These are phyloP conservation scores for Antrozous pallidus DNA, from an alignment of 2,797 vertebrate species.

Conservation along the genomic window DNA sequence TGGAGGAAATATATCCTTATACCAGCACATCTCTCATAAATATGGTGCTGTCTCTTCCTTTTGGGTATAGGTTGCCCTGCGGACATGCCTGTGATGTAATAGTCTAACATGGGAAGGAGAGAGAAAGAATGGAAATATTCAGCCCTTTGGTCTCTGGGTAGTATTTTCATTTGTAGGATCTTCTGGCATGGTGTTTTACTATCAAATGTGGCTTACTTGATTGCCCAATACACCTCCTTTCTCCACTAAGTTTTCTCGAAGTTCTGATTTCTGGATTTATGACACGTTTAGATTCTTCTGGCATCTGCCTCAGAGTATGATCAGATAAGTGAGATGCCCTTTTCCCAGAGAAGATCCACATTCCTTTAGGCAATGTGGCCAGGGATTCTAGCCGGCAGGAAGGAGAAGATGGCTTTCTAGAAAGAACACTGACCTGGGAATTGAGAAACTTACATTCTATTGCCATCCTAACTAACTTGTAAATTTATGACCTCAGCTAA, in stretches of 20 bases:
- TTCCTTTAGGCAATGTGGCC: neutral
- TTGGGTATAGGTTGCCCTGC: constrained; percentile 49
- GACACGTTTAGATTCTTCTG: neutral
- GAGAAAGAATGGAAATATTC: constrained; percentile 30
- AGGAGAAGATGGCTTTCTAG: constrained; percentile 7
- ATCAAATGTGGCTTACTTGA: neutral
- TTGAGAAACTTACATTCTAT: neutral
- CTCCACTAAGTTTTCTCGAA: neutral
- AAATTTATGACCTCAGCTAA: neutral
- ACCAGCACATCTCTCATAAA: neutral
- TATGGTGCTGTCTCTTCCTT: neutral
- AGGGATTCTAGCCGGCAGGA: neutral
- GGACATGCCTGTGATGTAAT: constrained; percentile 40
- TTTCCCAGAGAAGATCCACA: constrained; percentile 17
- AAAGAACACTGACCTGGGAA: neutral
- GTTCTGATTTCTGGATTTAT: neutral
- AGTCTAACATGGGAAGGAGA: constrained; percentile 34
- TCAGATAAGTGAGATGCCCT: neutral
- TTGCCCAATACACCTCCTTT: neutral
- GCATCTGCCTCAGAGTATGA: neutral
- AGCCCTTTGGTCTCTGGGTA: constrained; percentile 2
- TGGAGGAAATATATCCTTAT: constrained; percentile 2
- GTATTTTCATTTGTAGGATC: constrained; percentile 34
- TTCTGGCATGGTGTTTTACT: constrained; percentile 24
- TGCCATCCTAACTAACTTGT: constrained; percentile 20